Percentiles rank a stretch among this genome's conserved stretches.
phyloP scores from a whole-genome alignment of 2,888 invertebrate genomes.

The Caenorhabditis auriculariae region DNA sequence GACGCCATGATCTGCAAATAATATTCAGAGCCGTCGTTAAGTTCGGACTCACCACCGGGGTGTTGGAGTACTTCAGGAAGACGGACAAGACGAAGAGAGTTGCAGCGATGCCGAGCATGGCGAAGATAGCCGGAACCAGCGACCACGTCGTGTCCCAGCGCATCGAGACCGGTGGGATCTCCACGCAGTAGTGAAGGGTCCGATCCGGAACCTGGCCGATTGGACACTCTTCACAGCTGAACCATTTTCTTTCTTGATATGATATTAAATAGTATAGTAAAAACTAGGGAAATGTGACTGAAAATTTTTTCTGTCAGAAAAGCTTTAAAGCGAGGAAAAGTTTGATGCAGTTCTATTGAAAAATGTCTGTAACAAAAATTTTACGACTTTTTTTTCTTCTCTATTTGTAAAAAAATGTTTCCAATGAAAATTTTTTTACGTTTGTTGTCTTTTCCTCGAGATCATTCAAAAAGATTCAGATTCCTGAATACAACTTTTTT shows the following conservation, averaged over 20 bases:
- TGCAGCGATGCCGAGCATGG: slow-evolving; percentile 70
- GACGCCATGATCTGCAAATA: slow-evolving; percentile 73
- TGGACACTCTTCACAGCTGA: slow-evolving; percentile 72
- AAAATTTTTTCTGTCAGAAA: too few species aligned
- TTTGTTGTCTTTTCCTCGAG: neutral
- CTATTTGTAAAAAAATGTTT: too few species aligned
- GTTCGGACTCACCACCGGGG: slow-evolving; percentile 71
- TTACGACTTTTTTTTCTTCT: too few species aligned
- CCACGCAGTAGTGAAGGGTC: slow-evolving; percentile 71
- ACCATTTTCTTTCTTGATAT: slow-evolving; percentile 14
- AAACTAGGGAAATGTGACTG: neutral
- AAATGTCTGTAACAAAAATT: neutral
- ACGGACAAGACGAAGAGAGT: slow-evolving; percentile 73
- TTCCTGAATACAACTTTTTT: neutral
- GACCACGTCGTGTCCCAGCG: slow-evolving; percentile 71
- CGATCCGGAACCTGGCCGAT: slow-evolving; percentile 72
- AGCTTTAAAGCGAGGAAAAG: too few species aligned
- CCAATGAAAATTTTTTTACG: too few species aligned
- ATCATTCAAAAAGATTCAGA: too few species aligned
- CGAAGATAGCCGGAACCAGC: slow-evolving; percentile 72
- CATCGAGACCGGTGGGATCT: slow-evolving; percentile 70
- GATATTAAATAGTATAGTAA: neutral
- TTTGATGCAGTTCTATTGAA: too few species aligned
- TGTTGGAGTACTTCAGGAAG: slow-evolving; percentile 72
- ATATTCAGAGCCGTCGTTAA: too few species aligned